These are phyloP conservation scores for Florisuga fusca DNA, from an alignment of 2,797 vertebrate species.

Conservation along the genomic window DNA sequence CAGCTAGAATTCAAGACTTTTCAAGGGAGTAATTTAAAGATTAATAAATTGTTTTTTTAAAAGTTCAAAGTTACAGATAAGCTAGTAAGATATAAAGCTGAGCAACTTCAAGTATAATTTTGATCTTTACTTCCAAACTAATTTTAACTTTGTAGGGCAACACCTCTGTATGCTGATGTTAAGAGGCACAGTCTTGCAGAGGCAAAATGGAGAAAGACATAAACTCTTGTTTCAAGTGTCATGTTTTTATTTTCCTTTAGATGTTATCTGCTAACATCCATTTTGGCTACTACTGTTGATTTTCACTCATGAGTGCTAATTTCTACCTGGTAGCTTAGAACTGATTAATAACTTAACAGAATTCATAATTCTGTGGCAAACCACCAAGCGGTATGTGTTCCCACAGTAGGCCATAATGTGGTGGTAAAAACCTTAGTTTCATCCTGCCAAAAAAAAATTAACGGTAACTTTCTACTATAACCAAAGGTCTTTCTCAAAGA, in stretches of 20 bases:
- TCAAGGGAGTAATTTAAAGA: background rate
- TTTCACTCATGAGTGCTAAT: background rate
- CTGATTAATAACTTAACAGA: background rate
- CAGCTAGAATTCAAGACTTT: background rate
- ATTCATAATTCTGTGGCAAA: background rate
- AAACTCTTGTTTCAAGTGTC: background rate
- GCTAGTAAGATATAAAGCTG: background rate
- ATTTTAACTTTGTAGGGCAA: background rate
- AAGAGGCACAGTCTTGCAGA: background rate
- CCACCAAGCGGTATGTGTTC: background rate
- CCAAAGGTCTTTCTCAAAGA: background rate
- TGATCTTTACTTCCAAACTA: background rate
- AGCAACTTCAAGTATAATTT: background rate
- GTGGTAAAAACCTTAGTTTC: background rate
- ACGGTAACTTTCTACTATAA: background rate
- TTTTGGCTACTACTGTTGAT: background rate
- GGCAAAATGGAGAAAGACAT: background rate
- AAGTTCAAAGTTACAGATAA: background rate
- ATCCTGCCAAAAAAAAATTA: background rate
- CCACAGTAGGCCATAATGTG: background rate
- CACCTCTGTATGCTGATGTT: background rate
- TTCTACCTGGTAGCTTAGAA: background rate
- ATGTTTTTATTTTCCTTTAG: background rate
- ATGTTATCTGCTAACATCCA: background rate
- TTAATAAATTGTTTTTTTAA: background rate